Percentiles rank a stretch among this genome's conserved stretches.
Evolutionary conservation across 2,113 vertebrate genomes (phyloP).

Genomic region (Saccopteryx bilineata): DNA sequence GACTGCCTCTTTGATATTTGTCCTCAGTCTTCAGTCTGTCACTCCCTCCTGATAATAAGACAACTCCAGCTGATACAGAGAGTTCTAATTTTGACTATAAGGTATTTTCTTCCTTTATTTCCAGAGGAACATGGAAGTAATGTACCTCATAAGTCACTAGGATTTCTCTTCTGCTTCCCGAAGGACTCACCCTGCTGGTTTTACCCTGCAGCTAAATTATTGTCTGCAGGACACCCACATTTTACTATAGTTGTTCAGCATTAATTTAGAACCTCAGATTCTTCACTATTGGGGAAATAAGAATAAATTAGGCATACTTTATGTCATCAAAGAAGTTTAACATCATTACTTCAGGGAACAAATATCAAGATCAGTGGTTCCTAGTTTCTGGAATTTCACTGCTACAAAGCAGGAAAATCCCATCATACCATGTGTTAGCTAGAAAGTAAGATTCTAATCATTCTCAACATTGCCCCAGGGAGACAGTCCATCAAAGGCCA

Average conservation of each 20-base stretch:
- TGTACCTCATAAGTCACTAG: not conserved
- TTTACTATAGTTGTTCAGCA: slow-evolving; percentile 48
- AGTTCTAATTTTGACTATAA: not conserved
- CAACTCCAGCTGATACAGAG: slow-evolving; percentile 9
- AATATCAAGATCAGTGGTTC: slow-evolving; percentile 1
- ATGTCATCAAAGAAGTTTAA: slow-evolving; percentile 49
- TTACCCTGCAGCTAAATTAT: slow-evolving; percentile 49
- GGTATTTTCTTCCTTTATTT: slow-evolving; percentile 45
- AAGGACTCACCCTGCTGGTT: not conserved
- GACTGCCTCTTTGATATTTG: slow-evolving; percentile 18
- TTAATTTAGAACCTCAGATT: slow-evolving; percentile 37
- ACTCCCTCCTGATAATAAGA: slow-evolving; percentile 24
- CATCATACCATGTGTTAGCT: not conserved
- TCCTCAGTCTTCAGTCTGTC: slow-evolving; percentile 20
- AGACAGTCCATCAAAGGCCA: not conserved
- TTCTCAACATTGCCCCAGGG: not conserved
- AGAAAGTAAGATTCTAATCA: not conserved
- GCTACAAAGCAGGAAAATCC: not conserved
- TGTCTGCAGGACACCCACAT: not conserved
- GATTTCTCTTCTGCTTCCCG: slow-evolving; percentile 8
- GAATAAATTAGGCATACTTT: slow-evolving; percentile 52
- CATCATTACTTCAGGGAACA: slow-evolving; percentile 33
- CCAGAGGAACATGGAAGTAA: not conserved
- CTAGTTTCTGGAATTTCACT: slow-evolving; percentile 32
- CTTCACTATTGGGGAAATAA: slow-evolving; percentile 38